Percentiles rank a stretch among this genome's conserved stretches.
These are phyloP conservation scores for Hoplodrina ambigua DNA, from an alignment of 2,888 invertebrate genomes.

Conservation along the genomic window DNA sequence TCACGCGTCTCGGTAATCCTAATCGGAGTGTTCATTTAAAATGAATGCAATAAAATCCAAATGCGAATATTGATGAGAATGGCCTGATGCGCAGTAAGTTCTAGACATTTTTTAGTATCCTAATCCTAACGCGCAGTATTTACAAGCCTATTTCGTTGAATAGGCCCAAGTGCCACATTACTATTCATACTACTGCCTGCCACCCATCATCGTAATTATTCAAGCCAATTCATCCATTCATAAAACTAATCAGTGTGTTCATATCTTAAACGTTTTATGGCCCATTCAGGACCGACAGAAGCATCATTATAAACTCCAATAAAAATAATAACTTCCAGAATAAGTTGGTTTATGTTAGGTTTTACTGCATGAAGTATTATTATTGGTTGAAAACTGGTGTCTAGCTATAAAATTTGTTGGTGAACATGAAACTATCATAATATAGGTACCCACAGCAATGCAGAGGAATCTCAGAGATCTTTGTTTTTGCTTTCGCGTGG, in stretches of 20 bases:
- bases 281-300: slow-evolving; percentile 40
- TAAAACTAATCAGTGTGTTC: slow-evolving; percentile 59
- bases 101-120: background rate
- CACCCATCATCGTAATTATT: slow-evolving; percentile 43
- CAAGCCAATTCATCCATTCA: slow-evolving; percentile 60
- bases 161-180: slow-evolving; percentile 37
- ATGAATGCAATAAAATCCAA: slow-evolving; percentile 19
- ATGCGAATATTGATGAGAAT: slow-evolving; percentile 18
- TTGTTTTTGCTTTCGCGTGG: background rate
- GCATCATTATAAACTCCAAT: slow-evolving; percentile 47
- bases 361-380: slow-evolving; percentile 27
- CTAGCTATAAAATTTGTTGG: slow-evolving; percentile 14
- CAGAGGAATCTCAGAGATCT: background rate
- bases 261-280: slow-evolving; percentile 61
- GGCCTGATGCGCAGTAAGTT: slow-evolving; percentile 1
- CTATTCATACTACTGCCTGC: slow-evolving; percentile 39
- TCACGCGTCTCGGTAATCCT: slow-evolving; percentile 27
- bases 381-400: slow-evolving; percentile 21
- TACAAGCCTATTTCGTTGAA: slow-evolving; percentile 21
- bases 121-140: background rate
- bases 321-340: slow-evolving; percentile 51
- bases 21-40: slow-evolving; percentile 23
- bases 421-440: background rate
- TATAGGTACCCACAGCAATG: background rate
- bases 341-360: slow-evolving; percentile 45